Percentiles rank a stretch among this genome's conserved stretches.
These are phyloP conservation scores for Onychomys leucogaster DNA, from an alignment of 2,797 vertebrate species.

Conservation along the genomic window DNA sequence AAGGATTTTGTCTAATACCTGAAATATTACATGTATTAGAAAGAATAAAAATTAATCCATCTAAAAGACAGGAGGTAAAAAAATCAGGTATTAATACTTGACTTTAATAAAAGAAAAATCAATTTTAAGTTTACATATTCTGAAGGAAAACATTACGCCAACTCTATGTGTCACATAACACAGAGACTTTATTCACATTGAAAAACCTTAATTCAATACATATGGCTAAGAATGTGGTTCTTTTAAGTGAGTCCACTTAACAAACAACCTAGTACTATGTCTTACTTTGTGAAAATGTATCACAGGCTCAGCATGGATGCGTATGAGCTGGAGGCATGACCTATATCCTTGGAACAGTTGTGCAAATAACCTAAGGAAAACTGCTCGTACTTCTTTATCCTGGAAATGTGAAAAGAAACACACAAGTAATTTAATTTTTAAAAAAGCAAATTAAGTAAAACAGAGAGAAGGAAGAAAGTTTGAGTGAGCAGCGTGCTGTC, in stretches of 20 bases:
- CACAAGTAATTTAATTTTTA: conserved; percentile 57
- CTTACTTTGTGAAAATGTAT: conserved; percentile 99
- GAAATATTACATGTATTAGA: conserved; percentile 43
- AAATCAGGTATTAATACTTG: conserved; percentile 57
- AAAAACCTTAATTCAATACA: conserved; percentile 63
- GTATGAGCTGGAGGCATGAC: conserved; percentile 98
- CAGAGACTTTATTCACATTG: conserved; percentile 39
- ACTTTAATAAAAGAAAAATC: conserved; percentile 47
- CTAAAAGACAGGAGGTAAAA: neutral
- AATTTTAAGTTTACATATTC: conserved; percentile 54
- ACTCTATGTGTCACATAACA: conserved; percentile 41
- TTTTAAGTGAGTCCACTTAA: conserved; percentile 37
- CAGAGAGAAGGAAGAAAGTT: neutral
- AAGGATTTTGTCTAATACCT: conserved; percentile 30
- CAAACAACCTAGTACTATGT: conserved; percentile 5
- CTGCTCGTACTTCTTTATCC: conserved; percentile 98
- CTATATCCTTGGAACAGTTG: conserved; percentile 99
- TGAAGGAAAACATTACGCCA: conserved; percentile 10
- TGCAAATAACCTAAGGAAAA: conserved; percentile 98
- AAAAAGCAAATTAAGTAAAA: conserved; percentile 54
- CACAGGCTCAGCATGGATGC: conserved; percentile 98
- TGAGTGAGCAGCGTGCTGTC: neutral
- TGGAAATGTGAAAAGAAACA: conserved; percentile 81
- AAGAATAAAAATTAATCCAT: conserved; percentile 61
- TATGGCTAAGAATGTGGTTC: neutral